Conservation (phyloP, 2,888 invertebrate species). For the Agrotis puta region DNA sequence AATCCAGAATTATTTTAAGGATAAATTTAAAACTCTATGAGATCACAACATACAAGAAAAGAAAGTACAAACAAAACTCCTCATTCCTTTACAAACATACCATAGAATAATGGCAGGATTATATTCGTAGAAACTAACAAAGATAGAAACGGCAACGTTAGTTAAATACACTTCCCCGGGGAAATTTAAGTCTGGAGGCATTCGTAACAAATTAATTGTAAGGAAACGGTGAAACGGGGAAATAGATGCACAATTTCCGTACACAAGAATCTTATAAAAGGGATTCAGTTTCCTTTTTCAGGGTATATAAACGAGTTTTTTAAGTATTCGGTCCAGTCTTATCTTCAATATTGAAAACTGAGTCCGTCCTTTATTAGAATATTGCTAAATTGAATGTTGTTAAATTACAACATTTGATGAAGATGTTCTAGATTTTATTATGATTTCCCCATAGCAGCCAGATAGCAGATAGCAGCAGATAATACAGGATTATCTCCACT, state of each 20-base stretch:
- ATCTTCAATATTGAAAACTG: not conserved
- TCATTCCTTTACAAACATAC: not conserved
- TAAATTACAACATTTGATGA: not conserved
- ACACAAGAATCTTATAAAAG: slow-evolving; percentile 31
- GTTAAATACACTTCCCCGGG: slow-evolving; percentile 63
- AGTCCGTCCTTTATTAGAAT: not conserved
- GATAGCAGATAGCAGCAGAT: too few relatives aligned
- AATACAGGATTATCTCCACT: too few relatives aligned
- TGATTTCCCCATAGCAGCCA: too few relatives aligned
- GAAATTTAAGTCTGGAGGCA: slow-evolving; percentile 61
- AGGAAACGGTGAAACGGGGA: slow-evolving; percentile 44
- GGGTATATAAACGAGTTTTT: not conserved
- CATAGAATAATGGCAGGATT: slow-evolving; percentile 20
- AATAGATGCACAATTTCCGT: slow-evolving; percentile 59
- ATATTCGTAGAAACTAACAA: slow-evolving; percentile 44
- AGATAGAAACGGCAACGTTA: slow-evolving; percentile 59
- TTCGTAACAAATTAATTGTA: slow-evolving; percentile 64
- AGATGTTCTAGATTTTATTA: too few relatives aligned
- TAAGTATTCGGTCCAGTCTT: not conserved
- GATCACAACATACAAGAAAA: not conserved
- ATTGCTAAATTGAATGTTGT: not conserved
- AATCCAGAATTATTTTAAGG: not conserved
- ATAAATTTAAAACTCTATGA: not conserved
- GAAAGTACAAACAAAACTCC: not conserved
- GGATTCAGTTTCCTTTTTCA: slow-evolving; percentile 19